Base-by-base conservation (phyloP, 2,797 vertebrate genomes). In the Syngnathus acus region DNA sequence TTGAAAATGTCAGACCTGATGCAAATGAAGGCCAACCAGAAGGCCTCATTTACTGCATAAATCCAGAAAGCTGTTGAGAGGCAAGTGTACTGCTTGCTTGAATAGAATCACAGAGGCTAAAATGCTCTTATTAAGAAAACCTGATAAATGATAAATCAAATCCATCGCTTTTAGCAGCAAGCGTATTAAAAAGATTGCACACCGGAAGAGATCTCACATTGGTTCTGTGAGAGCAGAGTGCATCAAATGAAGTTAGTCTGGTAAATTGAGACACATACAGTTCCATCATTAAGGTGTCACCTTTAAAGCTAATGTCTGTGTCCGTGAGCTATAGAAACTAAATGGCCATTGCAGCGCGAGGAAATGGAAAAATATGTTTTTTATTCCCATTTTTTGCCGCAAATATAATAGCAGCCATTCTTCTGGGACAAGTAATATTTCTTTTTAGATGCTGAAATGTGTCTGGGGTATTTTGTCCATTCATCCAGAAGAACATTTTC, bases 61-160 rank as follows among this genome's bases (percentile, higher is more conserved):
- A 67, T 54, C 6, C 62, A 66, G 40, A 8, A 54, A 26, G 10
- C 64, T 43, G 11, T 69, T 78, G 43, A 77, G 83, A 75, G 67
- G 54, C 73, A 71, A 80, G 78, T 78, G 72, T 65, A 69, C 76
- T 79, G 82, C 78, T 82, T 78, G 79, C 78, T 76, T 82, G 78
- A 83, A 78, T 70, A 80, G 66, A 80, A 81, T 84, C 79, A 80
- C 68, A 69, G 81, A 72, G 74, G 83, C 71, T 81, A 70, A 86
- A 87, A 81, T 74, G 84, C 72, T 60, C 82, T 90, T 82, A 74
- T 90, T 87, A 88, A 78, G 73, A 81, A 82, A 84, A 91, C 87
- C 76, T 86, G 86, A 91, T 90, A 87, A 88, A 91, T 64, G 72
- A 78, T 74, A 68, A 91, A 90, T 91, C 77, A 70, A 88, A 91